Evolutionary conservation across 2,888 invertebrate species (phyloP).

Genomic region (Rhopalosiphum nymphaeae): DNA sequence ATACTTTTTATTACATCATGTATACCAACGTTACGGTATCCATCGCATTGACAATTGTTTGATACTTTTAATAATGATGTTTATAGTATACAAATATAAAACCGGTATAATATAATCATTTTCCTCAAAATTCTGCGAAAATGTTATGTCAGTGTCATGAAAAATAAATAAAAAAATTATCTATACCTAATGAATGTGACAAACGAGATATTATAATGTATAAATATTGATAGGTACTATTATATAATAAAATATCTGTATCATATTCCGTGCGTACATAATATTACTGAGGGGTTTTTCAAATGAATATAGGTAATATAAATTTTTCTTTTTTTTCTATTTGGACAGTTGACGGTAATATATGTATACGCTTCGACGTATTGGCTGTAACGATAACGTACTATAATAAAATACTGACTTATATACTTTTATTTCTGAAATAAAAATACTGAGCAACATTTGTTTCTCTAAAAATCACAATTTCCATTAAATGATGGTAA

Average conservation of each 20-base stretch:
- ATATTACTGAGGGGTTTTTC: not conserved
- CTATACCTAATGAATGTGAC: not conserved
- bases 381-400: not conserved
- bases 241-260: not conserved
- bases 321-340: not conserved
- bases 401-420: not conserved
- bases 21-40: not conserved
- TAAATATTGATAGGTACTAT: not conserved
- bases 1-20: not conserved
- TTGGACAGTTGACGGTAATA: not conserved
- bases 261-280: not conserved
- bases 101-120: not conserved
- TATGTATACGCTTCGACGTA: not conserved
- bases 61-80: not conserved
- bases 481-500: not conserved
- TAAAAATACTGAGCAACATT: not conserved
- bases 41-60: not conserved
- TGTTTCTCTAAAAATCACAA: not conserved
- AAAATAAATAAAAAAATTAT: not conserved
- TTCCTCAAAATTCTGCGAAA: not conserved
- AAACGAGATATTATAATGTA: not conserved
- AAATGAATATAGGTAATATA: not conserved
- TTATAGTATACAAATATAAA: not conserved
- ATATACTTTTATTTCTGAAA: not conserved
- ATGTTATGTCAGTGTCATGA: not conserved